Conservation (phyloP, 1,140 invertebrate genomes). For the Drosophila varians region DNA sequence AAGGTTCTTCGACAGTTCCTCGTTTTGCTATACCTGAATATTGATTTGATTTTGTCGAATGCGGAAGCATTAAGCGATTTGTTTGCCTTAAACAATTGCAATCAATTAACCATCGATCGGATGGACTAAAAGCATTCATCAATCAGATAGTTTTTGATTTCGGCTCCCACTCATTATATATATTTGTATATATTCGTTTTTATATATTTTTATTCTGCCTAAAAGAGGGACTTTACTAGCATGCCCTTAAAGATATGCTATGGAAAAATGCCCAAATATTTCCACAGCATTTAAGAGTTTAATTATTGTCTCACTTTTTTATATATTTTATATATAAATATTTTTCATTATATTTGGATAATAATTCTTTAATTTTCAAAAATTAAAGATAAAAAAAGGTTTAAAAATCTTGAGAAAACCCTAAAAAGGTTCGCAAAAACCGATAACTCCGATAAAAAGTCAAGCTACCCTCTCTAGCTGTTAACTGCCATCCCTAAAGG, state of each 20-base stretch:
- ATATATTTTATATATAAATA: too few species aligned
- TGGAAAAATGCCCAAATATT: too few species aligned
- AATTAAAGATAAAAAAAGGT: too few species aligned
- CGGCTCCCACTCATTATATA: conserved; percentile 8
- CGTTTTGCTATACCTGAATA: conserved; percentile 3
- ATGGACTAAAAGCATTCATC: conserved; percentile 44
- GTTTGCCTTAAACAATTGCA: conserved; percentile 54
- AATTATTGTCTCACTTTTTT: too few species aligned
- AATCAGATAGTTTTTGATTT: conserved; percentile 14
- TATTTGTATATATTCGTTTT: not conserved
- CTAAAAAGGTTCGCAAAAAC: not conserved
- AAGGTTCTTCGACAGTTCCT: conserved; percentile 34
- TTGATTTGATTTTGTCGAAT: conserved; percentile 17
- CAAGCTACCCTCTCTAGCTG: not conserved
- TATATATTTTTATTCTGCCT: not conserved
- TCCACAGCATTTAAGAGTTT: too few species aligned
- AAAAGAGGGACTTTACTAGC: not conserved
- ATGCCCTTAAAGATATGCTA: conserved; percentile 25
- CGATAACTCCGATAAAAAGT: not conserved
- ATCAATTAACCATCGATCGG: conserved; percentile 35
- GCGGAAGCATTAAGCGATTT: conserved; percentile 52
- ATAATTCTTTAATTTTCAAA: not conserved
- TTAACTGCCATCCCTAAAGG: not conserved
- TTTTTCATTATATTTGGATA: too few species aligned
- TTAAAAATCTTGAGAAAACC: too few species aligned